Evolutionary conservation across 2,888 invertebrate species (phyloP).

Genomic region (Andrena flavipes): DNA sequence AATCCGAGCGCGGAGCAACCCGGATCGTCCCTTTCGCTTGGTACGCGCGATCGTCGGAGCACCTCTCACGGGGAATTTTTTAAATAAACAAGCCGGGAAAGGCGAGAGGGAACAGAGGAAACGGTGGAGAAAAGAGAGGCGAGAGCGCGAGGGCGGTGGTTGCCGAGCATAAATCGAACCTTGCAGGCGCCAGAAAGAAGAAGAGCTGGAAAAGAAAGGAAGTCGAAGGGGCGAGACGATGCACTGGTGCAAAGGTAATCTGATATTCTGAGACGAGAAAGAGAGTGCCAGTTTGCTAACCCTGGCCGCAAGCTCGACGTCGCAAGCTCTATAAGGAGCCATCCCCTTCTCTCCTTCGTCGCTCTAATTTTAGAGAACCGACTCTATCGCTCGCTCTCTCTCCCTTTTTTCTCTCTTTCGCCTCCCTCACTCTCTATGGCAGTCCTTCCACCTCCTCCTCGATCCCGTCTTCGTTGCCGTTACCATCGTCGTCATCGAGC

Average conservation of each 20-base stretch:
- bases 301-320: conserved; percentile 79
- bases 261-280: conserved; percentile 74
- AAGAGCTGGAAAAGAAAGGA: conserved; percentile 63
- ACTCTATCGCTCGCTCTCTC: conserved; percentile 52
- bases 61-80: conserved; percentile 22
- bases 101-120: neutral
- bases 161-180: conserved; percentile 56
- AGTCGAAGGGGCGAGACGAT: conserved; percentile 68
- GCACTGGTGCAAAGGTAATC: conserved; percentile 75
- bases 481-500: conserved; percentile 28
- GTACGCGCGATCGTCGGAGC: conserved; percentile 4
- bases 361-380: conserved; percentile 82
- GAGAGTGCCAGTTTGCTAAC: conserved; percentile 79
- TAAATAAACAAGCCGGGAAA: conserved; percentile 16
- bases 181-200: conserved; percentile 61
- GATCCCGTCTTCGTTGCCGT: conserved; percentile 52
- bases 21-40: conserved; percentile 35
- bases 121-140: neutral
- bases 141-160: neutral
- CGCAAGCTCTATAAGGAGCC: conserved; percentile 83
- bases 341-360: conserved; percentile 77
- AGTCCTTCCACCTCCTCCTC: conserved; percentile 22
- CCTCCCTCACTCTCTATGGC: conserved; percentile 35
- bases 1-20: conserved; percentile 12
- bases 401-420: conserved; percentile 9